Evolutionary conservation across 2,797 vertebrate species (phyloP).

Genomic region (Oreochromis mossambicus): DNA sequence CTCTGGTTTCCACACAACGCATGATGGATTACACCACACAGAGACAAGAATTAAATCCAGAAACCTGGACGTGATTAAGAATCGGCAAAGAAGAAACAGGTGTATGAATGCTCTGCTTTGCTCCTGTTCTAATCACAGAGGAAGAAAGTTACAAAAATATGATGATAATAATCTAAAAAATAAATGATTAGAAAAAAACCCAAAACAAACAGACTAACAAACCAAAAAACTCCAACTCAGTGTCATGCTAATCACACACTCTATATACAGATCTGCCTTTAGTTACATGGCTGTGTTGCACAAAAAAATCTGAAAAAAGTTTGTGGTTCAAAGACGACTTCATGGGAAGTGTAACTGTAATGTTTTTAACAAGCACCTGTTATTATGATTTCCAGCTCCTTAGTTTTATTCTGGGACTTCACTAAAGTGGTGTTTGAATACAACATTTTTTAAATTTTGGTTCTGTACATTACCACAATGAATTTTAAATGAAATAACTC

Average conservation of each 20-base stretch:
- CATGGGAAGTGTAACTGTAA: background rate
- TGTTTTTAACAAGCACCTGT: background rate
- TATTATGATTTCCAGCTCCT: background rate
- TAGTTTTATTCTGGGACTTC: fast-evolving
- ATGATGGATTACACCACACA: background rate
- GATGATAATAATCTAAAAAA: background rate
- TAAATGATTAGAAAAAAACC: background rate
- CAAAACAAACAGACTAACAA: background rate
- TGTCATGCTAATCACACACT: background rate
- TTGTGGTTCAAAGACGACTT: background rate
- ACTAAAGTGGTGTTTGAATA: background rate
- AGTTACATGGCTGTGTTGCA: background rate
- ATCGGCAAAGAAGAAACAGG: background rate
- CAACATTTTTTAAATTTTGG: fast-evolving
- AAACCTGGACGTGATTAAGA: background rate
- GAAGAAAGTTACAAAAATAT: fast-evolving
- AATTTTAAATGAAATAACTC: background rate
- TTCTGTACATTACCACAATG: background rate
- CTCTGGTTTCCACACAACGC: background rate
- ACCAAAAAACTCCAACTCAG: fast-evolving
- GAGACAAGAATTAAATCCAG: background rate
- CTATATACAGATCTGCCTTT: background rate
- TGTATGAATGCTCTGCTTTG: background rate
- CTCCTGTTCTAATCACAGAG: fast-evolving
- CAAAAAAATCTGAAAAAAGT: background rate